phyloP scores from a whole-genome alignment of 2,113 vertebrate species.

The Neogobius melanostomus region DNA sequence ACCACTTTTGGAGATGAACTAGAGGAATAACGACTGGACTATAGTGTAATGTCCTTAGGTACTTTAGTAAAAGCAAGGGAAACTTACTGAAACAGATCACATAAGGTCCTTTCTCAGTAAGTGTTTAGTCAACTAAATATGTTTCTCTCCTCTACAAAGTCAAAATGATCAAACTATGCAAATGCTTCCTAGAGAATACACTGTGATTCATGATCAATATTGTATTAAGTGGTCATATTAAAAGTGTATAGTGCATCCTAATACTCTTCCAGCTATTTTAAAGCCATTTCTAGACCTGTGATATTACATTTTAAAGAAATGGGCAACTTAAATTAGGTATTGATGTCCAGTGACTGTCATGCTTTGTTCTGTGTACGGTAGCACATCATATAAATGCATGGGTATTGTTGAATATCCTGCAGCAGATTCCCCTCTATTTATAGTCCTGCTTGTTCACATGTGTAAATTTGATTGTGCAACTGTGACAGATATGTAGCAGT shows the following conservation, averaged over 20 bases:
- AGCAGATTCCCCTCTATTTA: conserved; percentile 14
- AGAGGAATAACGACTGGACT: too few species aligned
- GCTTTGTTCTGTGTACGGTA: not conserved
- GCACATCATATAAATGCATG: not conserved
- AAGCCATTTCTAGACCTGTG: too few species aligned
- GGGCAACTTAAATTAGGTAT: not conserved
- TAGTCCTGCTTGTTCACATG: conserved; percentile 6
- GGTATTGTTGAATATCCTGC: not conserved
- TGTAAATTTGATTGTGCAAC: conserved; percentile 12
- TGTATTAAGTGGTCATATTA: not conserved
- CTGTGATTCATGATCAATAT: not conserved
- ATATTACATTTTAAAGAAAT: too few species aligned
- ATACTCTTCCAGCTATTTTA: not conserved
- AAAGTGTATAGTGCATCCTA: not conserved
- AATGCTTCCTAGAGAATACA: too few species aligned
- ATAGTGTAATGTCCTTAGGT: too few species aligned
- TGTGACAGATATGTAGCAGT: conserved; percentile 8
- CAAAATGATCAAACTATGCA: too few species aligned
- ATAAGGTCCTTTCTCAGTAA: too few species aligned
- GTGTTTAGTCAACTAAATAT: too few species aligned
- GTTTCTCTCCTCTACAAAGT: too few species aligned
- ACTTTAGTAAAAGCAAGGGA: not conserved
- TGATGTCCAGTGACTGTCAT: not conserved
- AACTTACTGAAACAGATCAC: too few species aligned
- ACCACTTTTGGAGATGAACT: too few species aligned